A percentile compares a stretch with the other conserved stretches of the same genome.
phyloP scores from a whole-genome alignment of 92 coral and sea anemone genomes.

The Heteractis magnifica region DNA sequence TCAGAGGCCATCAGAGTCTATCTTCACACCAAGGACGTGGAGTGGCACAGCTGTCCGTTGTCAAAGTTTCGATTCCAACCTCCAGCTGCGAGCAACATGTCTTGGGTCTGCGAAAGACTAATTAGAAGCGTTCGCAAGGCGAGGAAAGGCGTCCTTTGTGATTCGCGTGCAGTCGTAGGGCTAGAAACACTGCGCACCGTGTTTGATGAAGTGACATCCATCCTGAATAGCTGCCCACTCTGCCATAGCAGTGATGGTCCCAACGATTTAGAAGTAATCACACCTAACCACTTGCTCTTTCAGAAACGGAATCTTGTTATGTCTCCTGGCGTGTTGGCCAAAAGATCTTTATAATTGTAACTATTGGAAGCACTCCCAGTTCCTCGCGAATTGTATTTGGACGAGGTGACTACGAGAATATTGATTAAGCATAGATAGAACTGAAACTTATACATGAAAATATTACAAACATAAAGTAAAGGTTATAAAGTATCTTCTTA shows the following conservation, averaged over 20 bases:
- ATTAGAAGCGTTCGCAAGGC: conserved; percentile 22
- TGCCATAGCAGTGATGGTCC: conserved; percentile 52
- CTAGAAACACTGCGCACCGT: conserved; percentile 39
- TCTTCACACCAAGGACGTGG: neutral
- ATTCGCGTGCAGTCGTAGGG: neutral
- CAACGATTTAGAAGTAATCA: conserved; percentile 28
- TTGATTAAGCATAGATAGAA: too few species aligned
- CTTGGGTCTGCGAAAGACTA: conserved; percentile 51
- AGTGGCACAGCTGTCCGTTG: conserved; percentile 10
- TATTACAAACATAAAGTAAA: too few species aligned
- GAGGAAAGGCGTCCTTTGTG: conserved; percentile 29
- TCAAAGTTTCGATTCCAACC: conserved; percentile 54
- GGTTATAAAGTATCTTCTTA: too few species aligned
- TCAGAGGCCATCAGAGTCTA: neutral
- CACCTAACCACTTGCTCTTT: conserved; percentile 42
- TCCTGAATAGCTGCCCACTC: conserved; percentile 44
- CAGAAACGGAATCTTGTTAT: conserved; percentile 23
- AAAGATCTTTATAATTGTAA: conserved; percentile 21
- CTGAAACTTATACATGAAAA: too few species aligned
- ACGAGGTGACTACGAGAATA: neutral
- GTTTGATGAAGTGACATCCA: conserved; percentile 44
- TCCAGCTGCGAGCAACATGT: conserved; percentile 37
- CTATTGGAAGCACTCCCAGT: conserved; percentile 28
- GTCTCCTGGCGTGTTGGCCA: conserved; percentile 29
- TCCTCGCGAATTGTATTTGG: neutral